Evolutionary conservation across 2,888 invertebrate species (phyloP).

Genomic region (Eurois occulta): DNA sequence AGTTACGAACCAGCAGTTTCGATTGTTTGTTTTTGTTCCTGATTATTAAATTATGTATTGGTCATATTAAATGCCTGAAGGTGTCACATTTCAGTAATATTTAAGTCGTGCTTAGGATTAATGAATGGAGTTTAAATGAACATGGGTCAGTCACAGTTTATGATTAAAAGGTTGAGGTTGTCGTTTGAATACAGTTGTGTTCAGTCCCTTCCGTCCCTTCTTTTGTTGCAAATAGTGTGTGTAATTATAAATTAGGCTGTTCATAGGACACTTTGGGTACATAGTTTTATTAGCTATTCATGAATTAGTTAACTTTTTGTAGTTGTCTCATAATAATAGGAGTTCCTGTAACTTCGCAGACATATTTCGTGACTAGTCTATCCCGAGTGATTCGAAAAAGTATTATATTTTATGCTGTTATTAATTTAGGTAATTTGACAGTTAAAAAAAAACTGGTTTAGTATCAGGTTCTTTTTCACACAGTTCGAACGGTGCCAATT

Average conservation of each 20-base stretch:
- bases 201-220: constrained; percentile 17
- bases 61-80: not conserved
- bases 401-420: not conserved
- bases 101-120: not conserved
- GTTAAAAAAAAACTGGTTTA: not conserved
- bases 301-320: not conserved
- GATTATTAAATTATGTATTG: not conserved
- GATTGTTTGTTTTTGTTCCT: too few species aligned
- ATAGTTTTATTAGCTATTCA: not conserved
- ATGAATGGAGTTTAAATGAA: constrained; percentile 10
- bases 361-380: not conserved
- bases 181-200: constrained; percentile 25
- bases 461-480: not conserved
- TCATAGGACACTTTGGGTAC: not conserved
- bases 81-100: not conserved
- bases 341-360: not conserved
- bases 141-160: constrained; percentile 22
- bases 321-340: not conserved
- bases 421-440: too few species aligned
- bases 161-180: constrained; percentile 7
- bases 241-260: constrained; percentile 21
- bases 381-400: not conserved
- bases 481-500: not conserved
- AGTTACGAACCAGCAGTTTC: too few species aligned
- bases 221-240: constrained; percentile 31